phyloP scores from a whole-genome alignment of 2,113 vertebrate species.

The Lagopus leucura region DNA sequence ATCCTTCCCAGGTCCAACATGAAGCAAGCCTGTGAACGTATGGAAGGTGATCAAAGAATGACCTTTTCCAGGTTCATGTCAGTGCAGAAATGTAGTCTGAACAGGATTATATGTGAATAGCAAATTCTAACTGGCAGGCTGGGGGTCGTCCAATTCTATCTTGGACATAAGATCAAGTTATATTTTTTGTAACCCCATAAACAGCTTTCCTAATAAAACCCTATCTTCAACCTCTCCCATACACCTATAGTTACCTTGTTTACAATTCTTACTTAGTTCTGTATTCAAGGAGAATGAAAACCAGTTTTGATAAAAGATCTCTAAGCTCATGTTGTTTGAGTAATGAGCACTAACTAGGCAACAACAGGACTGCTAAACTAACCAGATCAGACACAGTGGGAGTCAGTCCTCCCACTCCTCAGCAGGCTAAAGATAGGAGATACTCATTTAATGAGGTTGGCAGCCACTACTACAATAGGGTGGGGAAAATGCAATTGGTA shows the following conservation, averaged over 20 bases:
- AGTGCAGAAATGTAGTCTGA: not conserved
- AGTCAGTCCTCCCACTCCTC: not conserved
- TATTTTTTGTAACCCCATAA: not conserved
- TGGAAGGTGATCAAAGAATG: not conserved
- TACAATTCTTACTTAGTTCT: not conserved
- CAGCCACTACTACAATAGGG: not conserved
- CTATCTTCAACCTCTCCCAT: not conserved
- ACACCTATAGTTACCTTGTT: not conserved
- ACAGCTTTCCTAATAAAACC: not conserved
- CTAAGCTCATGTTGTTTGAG: not conserved
- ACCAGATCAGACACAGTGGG: not conserved
- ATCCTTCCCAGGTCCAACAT: fast-evolving
- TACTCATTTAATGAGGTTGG: not conserved
- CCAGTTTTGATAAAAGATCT: not conserved
- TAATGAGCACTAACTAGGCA: not conserved
- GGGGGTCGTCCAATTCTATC: not conserved
- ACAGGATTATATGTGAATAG: fast-evolving
- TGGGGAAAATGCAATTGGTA: not conserved
- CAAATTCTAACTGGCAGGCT: not conserved
- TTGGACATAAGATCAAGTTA: not conserved
- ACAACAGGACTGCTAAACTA: not conserved
- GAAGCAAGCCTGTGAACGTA: not conserved
- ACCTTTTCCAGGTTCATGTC: not conserved
- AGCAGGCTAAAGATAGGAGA: not conserved
- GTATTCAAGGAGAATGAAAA: not conserved